Conservation (phyloP, 2,888 invertebrate genomes). For the Rhagonycha lutea region DNA sequence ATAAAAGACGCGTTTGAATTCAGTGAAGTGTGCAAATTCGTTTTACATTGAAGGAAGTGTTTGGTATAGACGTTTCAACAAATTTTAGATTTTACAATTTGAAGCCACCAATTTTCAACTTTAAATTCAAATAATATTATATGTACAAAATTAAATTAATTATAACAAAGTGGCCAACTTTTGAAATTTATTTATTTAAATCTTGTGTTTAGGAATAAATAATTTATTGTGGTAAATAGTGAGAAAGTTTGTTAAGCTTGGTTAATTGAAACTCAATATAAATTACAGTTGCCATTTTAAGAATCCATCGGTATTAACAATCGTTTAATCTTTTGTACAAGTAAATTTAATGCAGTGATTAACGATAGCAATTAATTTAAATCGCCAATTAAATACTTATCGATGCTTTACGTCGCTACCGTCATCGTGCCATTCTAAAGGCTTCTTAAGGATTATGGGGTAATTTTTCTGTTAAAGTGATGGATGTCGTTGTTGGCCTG, state of each 20-base stretch:
- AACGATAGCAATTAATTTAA: conserved; percentile 24
- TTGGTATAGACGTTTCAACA: conserved; percentile 3
- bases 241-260: not conserved
- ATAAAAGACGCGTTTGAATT: not conserved
- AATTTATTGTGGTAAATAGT: not conserved
- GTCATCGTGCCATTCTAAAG: conserved; percentile 14
- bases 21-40: conserved; percentile 10
- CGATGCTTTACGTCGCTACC: conserved; percentile 23
- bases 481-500: conserved; percentile 15
- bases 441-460: conserved; percentile 16
- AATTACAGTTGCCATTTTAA: not conserved
- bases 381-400: conserved; percentile 29
- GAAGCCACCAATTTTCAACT: not conserved
- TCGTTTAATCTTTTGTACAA: not conserved
- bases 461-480: conserved; percentile 14
- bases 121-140: not conserved
- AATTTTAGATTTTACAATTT: conserved; percentile 1
- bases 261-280: not conserved
- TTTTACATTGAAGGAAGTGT: conserved; percentile 8
- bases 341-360: conserved; percentile 12
- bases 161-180: not conserved
- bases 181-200: not conserved
- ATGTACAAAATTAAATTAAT: not conserved
- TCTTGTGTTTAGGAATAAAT: too few relatives aligned
- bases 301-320: conserved; percentile 1